Evolutionary conservation across 1,140 invertebrate genomes (phyloP).

Genomic region (Zaprionus gabonicus): DNA sequence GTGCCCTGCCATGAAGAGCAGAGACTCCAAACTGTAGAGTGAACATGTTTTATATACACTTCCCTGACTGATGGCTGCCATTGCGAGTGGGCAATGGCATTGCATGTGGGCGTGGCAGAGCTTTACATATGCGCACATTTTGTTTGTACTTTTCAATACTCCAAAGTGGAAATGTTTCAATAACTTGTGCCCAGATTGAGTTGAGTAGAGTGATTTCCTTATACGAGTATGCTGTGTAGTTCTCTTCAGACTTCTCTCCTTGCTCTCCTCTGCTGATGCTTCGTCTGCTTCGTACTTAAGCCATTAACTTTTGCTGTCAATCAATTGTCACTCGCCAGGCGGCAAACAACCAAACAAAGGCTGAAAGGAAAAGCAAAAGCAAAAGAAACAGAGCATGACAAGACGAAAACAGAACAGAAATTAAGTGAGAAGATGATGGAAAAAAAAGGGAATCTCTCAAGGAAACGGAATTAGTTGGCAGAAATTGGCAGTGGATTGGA

Average conservation of each 20-base stretch:
- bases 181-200: slow-evolving; percentile 43
- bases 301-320: slow-evolving; percentile 79
- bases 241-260: neutral
- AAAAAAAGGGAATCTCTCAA: neutral
- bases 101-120: slow-evolving; percentile 4
- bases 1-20: slow-evolving; percentile 45
- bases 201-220: neutral
- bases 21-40: slow-evolving; percentile 8
- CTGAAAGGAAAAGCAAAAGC: slow-evolving; percentile 37
- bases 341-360: slow-evolving; percentile 40
- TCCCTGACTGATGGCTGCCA: slow-evolving; percentile 68
- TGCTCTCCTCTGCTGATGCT: slow-evolving; percentile 10
- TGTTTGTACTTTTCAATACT: slow-evolving; percentile 39
- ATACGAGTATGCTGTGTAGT: neutral
- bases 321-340: slow-evolving; percentile 66
- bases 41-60: slow-evolving; percentile 29
- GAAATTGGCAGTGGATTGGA: neutral
- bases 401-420: slow-evolving; percentile 59
- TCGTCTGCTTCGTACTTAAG: slow-evolving; percentile 45
- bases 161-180: slow-evolving; percentile 65
- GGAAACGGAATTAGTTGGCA: slow-evolving; percentile 23
- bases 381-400: slow-evolving; percentile 66
- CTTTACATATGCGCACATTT: slow-evolving; percentile 14
- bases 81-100: slow-evolving; percentile 42
- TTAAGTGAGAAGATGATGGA: slow-evolving; percentile 18